Base-by-base conservation (phyloP, 2,888 invertebrate genomes). In the Gandaritis pyraliata region DNA sequence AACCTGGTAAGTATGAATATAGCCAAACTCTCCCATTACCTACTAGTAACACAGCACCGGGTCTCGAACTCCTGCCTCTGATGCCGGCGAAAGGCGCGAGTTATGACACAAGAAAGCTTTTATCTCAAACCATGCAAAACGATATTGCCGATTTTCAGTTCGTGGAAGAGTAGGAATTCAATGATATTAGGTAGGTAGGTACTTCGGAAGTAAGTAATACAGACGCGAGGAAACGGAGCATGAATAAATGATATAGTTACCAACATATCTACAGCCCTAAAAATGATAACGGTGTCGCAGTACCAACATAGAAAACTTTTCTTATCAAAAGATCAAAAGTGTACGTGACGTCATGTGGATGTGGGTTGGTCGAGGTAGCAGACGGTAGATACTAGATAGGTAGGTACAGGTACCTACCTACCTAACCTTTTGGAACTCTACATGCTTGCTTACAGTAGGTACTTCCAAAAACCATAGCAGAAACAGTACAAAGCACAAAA, bases 21-120 rank as follows among this genome's bases (percentile, higher is more conserved):
- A 39, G 23, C 46, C 54, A 12, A 13, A 50, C 15, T 46, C 49
- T 54, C 49, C 45, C 48, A 58, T 58, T 63, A 63, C 33, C 49
- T 63, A 63, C 33, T 46, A 58, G 58, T 49, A 30, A 58, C 53
- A 58, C 18, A 49, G 53, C 49, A 46, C 15, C 10, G 30, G 43
- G 10, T 58, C 77, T 72, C 61, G 63, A 73, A 74, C 76, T 79
- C 77, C n/a, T 65, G 75, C 75, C 79, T 75, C 73, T 73, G 69
- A 72, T 72, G 72, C 43, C 16, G 16, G 7, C 10, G 43, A 43
- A 15, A 43, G 16, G 43, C 16, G 56, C 48, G 71, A 81, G 76
- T 78, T 85, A 82, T 81, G 80, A 85, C 85, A 85, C 76, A 80
- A 75, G 77, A 85, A 85, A 77, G 83, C 85, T 85, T 85, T 85